Conservation (phyloP, 2,888 invertebrate species). For the Sesia bembeciformis region DNA sequence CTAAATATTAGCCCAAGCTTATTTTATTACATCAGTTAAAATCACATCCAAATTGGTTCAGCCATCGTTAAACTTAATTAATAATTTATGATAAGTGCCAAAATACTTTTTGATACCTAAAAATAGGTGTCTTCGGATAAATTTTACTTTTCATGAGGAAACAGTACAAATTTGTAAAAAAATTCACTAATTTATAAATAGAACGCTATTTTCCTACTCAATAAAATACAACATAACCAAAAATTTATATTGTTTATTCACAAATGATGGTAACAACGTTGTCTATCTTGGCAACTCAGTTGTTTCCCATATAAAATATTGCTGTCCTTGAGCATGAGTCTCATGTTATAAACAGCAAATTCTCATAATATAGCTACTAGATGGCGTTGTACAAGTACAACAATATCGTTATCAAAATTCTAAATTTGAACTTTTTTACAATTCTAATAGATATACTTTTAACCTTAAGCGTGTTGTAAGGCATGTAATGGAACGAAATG, state of each 20-base stretch:
- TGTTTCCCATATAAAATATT: background rate
- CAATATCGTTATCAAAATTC: conserved; percentile 1
- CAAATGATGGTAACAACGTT: background rate
- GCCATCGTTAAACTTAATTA: no score
- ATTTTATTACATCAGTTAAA: no score
- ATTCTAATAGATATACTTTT: background rate
- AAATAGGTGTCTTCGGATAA: no score
- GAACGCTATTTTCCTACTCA: background rate
- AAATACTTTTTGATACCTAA: background rate
- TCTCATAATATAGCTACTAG: conserved; percentile 4
- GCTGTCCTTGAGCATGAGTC: background rate
- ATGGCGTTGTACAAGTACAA: conserved; percentile 3
- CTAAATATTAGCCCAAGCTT: no score
- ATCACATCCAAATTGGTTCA: no score
- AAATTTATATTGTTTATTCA: background rate
- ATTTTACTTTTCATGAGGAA: no score
- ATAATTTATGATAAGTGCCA: background rate
- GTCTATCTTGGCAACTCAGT: background rate
- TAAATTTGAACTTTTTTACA: conserved; percentile 3
- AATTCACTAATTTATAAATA: background rate
- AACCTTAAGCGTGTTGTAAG: background rate
- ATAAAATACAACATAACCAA: background rate
- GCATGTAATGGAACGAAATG: no score
- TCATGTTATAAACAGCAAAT: conserved; percentile 1
- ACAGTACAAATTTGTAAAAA: background rate